Evolutionary conservation across 1,140 invertebrate genomes (phyloP), one percentile per base, ranked within the genome.

Genomic region (Lucilia sericata): DNA sequence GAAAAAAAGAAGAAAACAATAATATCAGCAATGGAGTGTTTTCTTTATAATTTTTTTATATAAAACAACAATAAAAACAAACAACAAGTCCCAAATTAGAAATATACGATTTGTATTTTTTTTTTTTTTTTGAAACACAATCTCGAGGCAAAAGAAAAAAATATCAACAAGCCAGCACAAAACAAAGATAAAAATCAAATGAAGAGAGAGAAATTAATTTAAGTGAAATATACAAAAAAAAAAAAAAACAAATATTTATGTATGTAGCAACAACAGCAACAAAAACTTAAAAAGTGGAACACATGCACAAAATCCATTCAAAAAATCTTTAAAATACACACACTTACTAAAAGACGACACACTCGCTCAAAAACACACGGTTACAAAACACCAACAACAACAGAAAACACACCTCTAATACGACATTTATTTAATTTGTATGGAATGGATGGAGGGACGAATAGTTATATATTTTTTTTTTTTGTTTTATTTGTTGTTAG

Each of bases 331-430:
- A 42, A 42, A 42, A 42, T 14, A 55, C 51, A 12, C 12, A 55
- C 9, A 55, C 5, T 49, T 49, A 30, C 25, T 30, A 30, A 30
- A 30, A 30, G 25, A 30, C 25, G 25, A 30, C 25, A 30, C 25
- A 30, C 25, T 30, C 25, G 25, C 49, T 49, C 49, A 9, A 12
- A 55, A 17, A 55, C 12, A 55, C 51, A 55, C 51, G 12, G 2
- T 21, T 19, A 70, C n/a, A 70, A 70, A 70, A 70, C n/a, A 25
- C 7, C 5, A 70, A 19, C 65, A 21, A 60, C 13, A 14, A 70
- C 60, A 70, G 7, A 42, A 42, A 70, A 70, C 65, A 70, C 65
- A 70, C 65, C 65, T 70, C 65, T 70, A 19, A 70, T 60, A 60
- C n/a, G 55, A 60, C n/a, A 70, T 21, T 21, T 70, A 25, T 14